Evolutionary conservation across 92 coral and sea anemone genomes (phyloP).

Genomic region (Siderastrea siderea): DNA sequence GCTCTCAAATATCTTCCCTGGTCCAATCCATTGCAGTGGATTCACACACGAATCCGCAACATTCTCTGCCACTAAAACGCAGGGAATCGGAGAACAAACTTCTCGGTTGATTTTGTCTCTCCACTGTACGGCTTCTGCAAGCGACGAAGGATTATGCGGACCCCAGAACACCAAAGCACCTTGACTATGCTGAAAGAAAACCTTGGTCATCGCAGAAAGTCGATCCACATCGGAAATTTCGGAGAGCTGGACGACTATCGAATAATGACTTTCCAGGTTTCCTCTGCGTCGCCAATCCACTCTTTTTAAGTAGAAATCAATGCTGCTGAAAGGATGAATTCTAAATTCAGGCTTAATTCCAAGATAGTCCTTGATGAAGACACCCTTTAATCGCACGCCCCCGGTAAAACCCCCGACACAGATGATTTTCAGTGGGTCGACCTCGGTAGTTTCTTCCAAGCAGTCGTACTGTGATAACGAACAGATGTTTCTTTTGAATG

Average conservation of each 20-base stretch:
- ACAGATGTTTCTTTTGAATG: constrained; percentile 51
- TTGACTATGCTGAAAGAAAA: constrained; percentile 53
- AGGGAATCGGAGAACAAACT: constrained; percentile 47
- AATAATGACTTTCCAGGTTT: neutral
- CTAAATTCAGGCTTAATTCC: constrained; percentile 52
- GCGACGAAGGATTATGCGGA: constrained; percentile 65
- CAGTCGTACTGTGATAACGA: constrained; percentile 19
- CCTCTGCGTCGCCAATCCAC: constrained; percentile 20
- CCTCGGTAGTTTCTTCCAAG: constrained; percentile 26
- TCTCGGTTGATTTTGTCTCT: constrained; percentile 42
- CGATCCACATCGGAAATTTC: constrained; percentile 70
- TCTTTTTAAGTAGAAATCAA: constrained; percentile 41
- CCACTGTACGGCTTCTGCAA: constrained; percentile 70
- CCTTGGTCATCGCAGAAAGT: constrained; percentile 20
- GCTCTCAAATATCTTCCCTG: constrained; percentile 61
- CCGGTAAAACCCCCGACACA: constrained; percentile 79
- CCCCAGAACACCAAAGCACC: constrained; percentile 87
- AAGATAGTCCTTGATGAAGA: constrained; percentile 71
- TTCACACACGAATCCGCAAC: constrained; percentile 17
- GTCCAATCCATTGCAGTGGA: constrained; percentile 73
- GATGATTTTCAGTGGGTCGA: constrained; percentile 50
- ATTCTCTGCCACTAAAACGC: constrained; percentile 79
- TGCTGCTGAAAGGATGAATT: constrained; percentile 54
- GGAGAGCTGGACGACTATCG: constrained; percentile 63
- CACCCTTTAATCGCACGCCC: constrained; percentile 55